These are phyloP conservation scores for Catocala fraxini DNA, from an alignment of 2,888 invertebrate species.

Conservation along the genomic window DNA sequence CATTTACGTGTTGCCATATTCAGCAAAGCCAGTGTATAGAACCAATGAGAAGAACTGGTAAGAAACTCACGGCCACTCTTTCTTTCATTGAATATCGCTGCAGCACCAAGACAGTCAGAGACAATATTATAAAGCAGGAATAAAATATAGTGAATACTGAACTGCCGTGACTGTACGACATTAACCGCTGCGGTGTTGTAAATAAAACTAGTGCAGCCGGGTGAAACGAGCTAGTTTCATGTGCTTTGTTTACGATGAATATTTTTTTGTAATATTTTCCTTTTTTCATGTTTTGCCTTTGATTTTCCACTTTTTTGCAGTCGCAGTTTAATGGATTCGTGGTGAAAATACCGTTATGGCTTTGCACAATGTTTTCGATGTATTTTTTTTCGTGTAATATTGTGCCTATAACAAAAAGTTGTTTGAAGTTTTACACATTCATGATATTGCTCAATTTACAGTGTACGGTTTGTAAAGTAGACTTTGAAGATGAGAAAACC, in stretches of 20 bases:
- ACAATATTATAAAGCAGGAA: neutral
- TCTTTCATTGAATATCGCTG: too few relatives aligned
- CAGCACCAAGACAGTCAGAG: too few relatives aligned
- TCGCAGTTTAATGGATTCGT: constrained; percentile 1
- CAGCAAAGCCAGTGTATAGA: too few relatives aligned
- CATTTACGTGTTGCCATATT: too few relatives aligned
- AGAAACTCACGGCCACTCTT: too few relatives aligned
- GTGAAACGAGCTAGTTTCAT: neutral
- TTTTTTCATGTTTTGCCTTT: neutral
- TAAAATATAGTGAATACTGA: constrained; percentile 1
- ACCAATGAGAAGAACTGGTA: too few relatives aligned
- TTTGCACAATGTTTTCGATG: neutral
- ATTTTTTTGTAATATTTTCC: neutral
- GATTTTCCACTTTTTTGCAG: neutral
- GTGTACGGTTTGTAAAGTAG: too few relatives aligned
- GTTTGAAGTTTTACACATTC: neutral
- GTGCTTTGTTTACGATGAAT: neutral
- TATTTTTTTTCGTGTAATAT: neutral
- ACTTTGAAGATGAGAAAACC: too few relatives aligned
- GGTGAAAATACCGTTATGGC: constrained; percentile 1
- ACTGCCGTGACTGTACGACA: neutral
- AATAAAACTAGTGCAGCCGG: constrained; percentile 10
- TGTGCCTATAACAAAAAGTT: neutral
- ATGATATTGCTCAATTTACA: too few relatives aligned
- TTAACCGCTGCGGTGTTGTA: constrained; percentile 8